Base-by-base conservation (phyloP, 1,140 invertebrate genomes). In the Apis cerana region DNA sequence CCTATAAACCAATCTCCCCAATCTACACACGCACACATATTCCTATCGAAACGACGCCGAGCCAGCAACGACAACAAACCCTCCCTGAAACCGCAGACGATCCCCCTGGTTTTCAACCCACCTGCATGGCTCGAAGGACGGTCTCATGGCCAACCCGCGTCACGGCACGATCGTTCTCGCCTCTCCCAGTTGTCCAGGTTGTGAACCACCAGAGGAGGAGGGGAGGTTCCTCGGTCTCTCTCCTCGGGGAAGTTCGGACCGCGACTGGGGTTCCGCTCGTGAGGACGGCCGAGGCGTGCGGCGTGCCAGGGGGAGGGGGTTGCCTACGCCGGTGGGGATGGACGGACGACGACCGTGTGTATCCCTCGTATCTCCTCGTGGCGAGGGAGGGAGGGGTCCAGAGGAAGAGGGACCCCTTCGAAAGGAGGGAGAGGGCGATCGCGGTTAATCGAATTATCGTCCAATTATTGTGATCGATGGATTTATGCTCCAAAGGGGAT, bases 91-190 rank as follows among this genome's bases (percentile, higher is more conserved):
- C n/a, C n/a, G n/a, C n/a, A n/a, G n/a, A n/a, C n/a, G n/a, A n/a
- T n/a, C n/a, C n/a, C n/a, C n/a, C n/a, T n/a, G n/a, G n/a, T n/a
- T n/a, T n/a, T n/a, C n/a, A n/a, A n/a, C 86, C 72, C 84, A 93
- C 93, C 93, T 93, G 93, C 93, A 93, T 93, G 85, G 90, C 92
- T 91, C 90, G 75, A 68, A 67, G 82, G 89, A 71, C 88, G 89
- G 81, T 91, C 86, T 89, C 93, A 93, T 93, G 92, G 91, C 90
- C 92, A 88, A 68, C 33, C 2, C 33, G 33, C 3, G 33, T 33
- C 85, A 83, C 85, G 90, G 90, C 89, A 89, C 86, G 70, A 87
- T 89, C 82, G 65, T 75, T 62, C 85, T 82, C 86, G 72, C 61
- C 69, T 19, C 33, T 61, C 62, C 48, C 62, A 62, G 68, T 52